Evolutionary conservation across 2,113 vertebrate species (phyloP).

Genomic region (Scomber colias): DNA sequence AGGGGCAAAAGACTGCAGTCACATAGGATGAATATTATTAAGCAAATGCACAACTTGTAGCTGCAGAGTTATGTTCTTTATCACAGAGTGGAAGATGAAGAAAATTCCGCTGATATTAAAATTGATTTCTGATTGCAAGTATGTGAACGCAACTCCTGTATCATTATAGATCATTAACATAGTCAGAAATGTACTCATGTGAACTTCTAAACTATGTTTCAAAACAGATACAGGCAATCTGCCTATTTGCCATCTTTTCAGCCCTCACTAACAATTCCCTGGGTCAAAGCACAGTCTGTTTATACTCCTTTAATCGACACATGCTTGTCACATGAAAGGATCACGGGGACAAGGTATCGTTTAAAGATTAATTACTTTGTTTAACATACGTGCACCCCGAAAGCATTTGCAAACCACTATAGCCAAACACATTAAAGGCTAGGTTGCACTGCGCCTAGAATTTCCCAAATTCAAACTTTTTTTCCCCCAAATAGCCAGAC

Average conservation of each 20-base stretch:
- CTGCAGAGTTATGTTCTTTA: slow-evolving; percentile 18
- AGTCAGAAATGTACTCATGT: slow-evolving; percentile 4
- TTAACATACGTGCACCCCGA: slow-evolving; percentile 69
- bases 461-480: slow-evolving; percentile 75
- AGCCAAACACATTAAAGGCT: slow-evolving; percentile 78
- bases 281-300: slow-evolving; percentile 65
- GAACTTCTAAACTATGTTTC: slow-evolving; percentile 24
- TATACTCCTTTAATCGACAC: slow-evolving; percentile 48
- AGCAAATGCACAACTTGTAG: slow-evolving; percentile 38
- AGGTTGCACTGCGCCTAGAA: slow-evolving; percentile 65
- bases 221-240: slow-evolving; percentile 33
- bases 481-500: slow-evolving; percentile 79
- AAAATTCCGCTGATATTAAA: background rate
- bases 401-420: slow-evolving; percentile 69
- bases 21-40: slow-evolving; percentile 70
- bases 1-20: slow-evolving; percentile 72
- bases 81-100: background rate
- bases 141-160: background rate
- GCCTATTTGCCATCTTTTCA: slow-evolving; percentile 52
- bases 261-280: slow-evolving; percentile 69
- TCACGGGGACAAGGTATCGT: slow-evolving; percentile 57
- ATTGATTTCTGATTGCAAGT: background rate
- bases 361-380: slow-evolving; percentile 72
- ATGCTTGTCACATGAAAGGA: slow-evolving; percentile 43
- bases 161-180: slow-evolving; percentile 3